Evolutionary conservation across 2,113 vertebrate genomes (phyloP).

Genomic region (Halcyon senegalensis): DNA sequence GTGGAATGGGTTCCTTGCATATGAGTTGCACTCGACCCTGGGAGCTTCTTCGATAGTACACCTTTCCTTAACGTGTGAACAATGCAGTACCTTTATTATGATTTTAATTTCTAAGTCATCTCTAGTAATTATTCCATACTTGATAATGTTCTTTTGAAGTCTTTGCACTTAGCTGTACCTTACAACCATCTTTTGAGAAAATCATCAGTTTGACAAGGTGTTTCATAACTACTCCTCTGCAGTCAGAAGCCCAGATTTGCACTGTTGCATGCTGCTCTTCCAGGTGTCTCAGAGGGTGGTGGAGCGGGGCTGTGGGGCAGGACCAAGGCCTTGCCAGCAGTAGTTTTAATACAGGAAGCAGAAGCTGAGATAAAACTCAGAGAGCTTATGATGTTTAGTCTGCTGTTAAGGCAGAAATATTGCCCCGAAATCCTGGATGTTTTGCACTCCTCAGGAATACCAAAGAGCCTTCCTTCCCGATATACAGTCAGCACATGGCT

Average conservation of each 20-base stretch:
- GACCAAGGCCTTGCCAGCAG: neutral
- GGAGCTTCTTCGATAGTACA: too few species aligned
- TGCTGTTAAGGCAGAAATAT: neutral
- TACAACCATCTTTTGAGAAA: neutral
- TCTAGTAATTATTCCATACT: too few species aligned
- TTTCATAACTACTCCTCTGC: neutral
- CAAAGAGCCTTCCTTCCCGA: neutral
- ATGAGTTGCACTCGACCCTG: too few species aligned
- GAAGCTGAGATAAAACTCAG: neutral
- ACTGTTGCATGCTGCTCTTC: neutral
- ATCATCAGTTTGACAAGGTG: neutral
- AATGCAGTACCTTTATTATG: too few species aligned
- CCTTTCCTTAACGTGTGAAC: too few species aligned
- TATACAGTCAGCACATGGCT: neutral
- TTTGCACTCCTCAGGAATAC: neutral
- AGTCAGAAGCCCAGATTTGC: neutral
- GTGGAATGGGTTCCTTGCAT: too few species aligned
- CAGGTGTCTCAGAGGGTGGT: neutral
- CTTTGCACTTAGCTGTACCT: neutral
- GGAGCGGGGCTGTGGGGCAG: neutral
- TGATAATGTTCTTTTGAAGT: neutral
- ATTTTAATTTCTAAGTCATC: neutral
- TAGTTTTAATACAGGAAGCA: neutral
- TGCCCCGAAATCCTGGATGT: neutral
- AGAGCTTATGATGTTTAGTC: neutral